Evolutionary conservation across 2,113 vertebrate species (phyloP).

Genomic region (Limnothrissa miodon): DNA sequence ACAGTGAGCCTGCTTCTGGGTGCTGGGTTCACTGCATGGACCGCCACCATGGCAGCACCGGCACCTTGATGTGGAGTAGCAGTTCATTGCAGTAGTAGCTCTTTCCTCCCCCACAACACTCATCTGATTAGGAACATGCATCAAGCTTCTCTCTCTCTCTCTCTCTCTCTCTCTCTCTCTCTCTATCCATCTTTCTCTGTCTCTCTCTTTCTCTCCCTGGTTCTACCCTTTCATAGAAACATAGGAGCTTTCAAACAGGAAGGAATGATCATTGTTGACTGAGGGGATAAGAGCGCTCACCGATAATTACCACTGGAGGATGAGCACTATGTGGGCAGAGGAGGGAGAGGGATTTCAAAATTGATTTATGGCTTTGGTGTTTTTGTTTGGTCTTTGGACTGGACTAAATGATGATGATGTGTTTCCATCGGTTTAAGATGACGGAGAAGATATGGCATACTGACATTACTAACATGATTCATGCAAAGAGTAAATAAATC

Average conservation of each 20-base stretch:
- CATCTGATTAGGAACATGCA: background rate
- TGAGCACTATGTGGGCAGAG: background rate
- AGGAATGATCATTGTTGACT: conserved; percentile 12
- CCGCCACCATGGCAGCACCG: background rate
- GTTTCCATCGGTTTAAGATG: background rate
- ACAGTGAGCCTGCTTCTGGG: background rate
- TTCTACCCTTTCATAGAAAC: background rate
- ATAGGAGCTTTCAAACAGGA: background rate
- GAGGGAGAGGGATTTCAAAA: background rate
- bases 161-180: background rate
- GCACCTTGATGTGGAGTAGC: background rate
- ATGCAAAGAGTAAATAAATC: background rate
- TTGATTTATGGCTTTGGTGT: conserved; percentile 14
- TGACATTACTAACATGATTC: background rate
- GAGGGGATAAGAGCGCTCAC: background rate
- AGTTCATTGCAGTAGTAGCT: conserved; percentile 5
- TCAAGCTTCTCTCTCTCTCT: background rate
- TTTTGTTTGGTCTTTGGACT: background rate
- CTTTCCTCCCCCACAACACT: background rate
- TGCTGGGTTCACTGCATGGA: background rate
- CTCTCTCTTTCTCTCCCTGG: background rate
- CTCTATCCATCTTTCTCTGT: background rate
- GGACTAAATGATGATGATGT: background rate
- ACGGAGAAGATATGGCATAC: background rate
- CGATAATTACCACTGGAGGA: background rate